These are phyloP conservation scores for Aphaenogaster rudis DNA, from an alignment of 1,140 invertebrate genomes.

Conservation along the genomic window DNA sequence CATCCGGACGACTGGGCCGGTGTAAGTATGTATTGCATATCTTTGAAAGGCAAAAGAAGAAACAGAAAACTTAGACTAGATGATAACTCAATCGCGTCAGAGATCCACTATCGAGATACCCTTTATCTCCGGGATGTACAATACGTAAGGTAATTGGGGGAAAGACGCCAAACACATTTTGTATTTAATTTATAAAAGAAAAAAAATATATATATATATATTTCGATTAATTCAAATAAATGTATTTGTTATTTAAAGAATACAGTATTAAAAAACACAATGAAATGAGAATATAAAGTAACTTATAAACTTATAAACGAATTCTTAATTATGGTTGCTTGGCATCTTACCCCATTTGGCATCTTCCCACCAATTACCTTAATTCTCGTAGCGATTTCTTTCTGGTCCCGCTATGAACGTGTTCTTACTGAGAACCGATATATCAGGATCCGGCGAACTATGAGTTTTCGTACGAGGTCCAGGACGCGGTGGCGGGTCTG, in stretches of 20 bases:
- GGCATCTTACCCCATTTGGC: too few relatives aligned
- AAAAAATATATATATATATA: too few relatives aligned
- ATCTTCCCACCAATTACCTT: too few relatives aligned
- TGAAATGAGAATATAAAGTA: too few relatives aligned
- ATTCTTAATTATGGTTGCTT: too few relatives aligned
- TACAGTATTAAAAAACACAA: too few relatives aligned
- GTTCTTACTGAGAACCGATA: background rate
- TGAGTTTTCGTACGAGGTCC: slow-evolving; percentile 90
- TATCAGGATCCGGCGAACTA: slow-evolving; percentile 90
- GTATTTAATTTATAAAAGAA: too few relatives aligned
- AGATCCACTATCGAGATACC: background rate
- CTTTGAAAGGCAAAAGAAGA: background rate
- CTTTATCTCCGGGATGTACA: background rate
- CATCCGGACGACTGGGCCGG: slow-evolving; percentile 86
- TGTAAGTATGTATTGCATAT: slow-evolving; percentile 77
- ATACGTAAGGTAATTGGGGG: background rate
- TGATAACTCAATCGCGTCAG: background rate
- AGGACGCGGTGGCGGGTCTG: slow-evolving; percentile 87
- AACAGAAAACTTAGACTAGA: background rate
- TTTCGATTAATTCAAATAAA: too few relatives aligned
- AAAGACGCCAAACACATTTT: too few relatives aligned
- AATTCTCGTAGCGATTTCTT: background rate
- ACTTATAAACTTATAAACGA: too few relatives aligned
- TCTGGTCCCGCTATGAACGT: background rate
- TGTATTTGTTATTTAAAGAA: too few relatives aligned